Base-by-base conservation (phyloP, 2,113 vertebrate genomes). In the Corythaixoides concolor region DNA sequence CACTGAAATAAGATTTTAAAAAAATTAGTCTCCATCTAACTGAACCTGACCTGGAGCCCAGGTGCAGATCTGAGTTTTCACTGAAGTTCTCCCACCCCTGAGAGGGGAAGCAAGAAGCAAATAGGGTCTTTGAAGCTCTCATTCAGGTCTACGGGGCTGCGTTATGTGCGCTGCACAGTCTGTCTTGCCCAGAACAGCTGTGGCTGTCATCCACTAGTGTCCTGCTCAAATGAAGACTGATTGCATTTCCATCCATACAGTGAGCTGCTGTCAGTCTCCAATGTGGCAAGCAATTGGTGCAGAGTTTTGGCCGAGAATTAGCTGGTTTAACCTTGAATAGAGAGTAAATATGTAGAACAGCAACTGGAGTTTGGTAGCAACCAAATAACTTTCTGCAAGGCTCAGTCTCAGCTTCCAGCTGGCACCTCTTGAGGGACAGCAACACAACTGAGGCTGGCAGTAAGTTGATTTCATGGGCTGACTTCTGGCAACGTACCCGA, bases 281-380 rank as follows among this genome's bases (percentile, higher is more conserved):
- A 28, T 4, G 47, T 77, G 75, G 82, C 37, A 73, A 85, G 82
- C 63, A 70, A 37, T 35, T 15, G 67, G 52, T 45, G 56, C 55
- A 88, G 82, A 55, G 33, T 89, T 94, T 91, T 86, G 41, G 33
- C 47, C 72, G 69, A 59, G 28, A 80, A 78, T 76, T 50, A 90
- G 62, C 59, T 74, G 88, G 23, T 77, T 88, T 93, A 90, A 88
- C 82, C 70, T 96, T 94, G 90, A 95, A 49, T 80, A 76, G 52
- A 91, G 24, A 77, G 32, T 77, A 88, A 90, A 91, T 63, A 20
- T 5, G 70, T 24, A 58, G 39, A 80, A 69, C 33, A 88, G 62
- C 53, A 73, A 45, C 50, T 86, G 60, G 59, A 77, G 72, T 85
- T 93, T 63, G 43, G 50, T 90, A 73, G 66, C 17, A 41, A 83